Evolutionary conservation across 2,113 vertebrate genomes (phyloP).

Genomic region (Nibea albiflora): DNA sequence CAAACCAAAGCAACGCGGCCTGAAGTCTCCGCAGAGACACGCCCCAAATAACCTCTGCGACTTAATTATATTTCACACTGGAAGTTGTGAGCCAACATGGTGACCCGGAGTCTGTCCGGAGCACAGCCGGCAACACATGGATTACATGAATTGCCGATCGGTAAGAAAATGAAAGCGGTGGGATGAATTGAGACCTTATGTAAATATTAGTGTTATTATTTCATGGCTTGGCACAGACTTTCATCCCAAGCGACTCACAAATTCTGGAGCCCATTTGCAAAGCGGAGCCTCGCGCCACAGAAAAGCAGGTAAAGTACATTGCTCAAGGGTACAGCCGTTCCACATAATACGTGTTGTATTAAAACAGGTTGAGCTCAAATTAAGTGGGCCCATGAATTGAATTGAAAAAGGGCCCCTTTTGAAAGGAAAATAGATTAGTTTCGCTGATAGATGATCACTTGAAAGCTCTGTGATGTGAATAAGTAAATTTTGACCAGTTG

Average conservation of each 20-base stretch:
- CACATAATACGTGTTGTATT: conserved; percentile 80
- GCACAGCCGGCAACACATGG: conserved; percentile 38
- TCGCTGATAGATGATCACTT: conserved; percentile 82
- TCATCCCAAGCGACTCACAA: conserved; percentile 77
- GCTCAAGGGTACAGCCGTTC: conserved; percentile 81
- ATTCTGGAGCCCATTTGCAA: conserved; percentile 75
- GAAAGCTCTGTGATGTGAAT: conserved; percentile 81
- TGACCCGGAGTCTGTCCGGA: conserved; percentile 41
- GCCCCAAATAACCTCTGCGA: conserved; percentile 61
- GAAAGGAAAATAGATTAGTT: conserved; percentile 79
- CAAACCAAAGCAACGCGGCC: conserved; percentile 45
- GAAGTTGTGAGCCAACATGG: conserved; percentile 21
- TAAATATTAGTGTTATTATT: conserved; percentile 83
- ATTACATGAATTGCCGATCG: conserved; percentile 40
- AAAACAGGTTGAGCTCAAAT: conserved; percentile 80
- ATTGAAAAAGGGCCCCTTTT: conserved; percentile 76
- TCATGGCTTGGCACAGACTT: conserved; percentile 70
- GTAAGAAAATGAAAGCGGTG: conserved; percentile 43
- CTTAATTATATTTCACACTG: conserved; percentile 72
- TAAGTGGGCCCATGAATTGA: conserved; percentile 77
- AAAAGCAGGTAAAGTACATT: conserved; percentile 76
- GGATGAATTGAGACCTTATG: conserved; percentile 63
- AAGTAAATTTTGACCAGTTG: conserved; percentile 81
- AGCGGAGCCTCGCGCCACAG: conserved; percentile 63
- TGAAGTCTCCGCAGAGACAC: conserved; percentile 53